Evolutionary conservation across 2,888 invertebrate genomes (phyloP), one percentile per base, ranked within the genome.

Genomic region (Pardosa pseudoannulata): DNA sequence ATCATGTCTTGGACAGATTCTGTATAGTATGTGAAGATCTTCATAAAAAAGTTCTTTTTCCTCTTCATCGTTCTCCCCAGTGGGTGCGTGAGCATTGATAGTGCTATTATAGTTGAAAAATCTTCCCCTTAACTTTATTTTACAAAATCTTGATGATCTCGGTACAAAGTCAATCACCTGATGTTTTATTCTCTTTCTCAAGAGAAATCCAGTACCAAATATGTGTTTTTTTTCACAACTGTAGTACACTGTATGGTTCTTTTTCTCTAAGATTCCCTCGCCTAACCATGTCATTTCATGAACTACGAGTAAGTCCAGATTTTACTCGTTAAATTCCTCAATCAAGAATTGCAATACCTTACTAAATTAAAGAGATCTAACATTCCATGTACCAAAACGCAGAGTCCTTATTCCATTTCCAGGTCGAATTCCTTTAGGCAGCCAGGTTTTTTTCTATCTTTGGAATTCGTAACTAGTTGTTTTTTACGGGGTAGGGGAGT

Each of bases 161-260:
- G 1, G 11, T 1, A 1, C 27, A 64, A 64, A 64, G 16, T 64
- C 64, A 1, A 6, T 64, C 27, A 64, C 64, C 28, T 13, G 27
- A 64, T 64, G 64, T 28, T 28, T 64, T 0, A 6, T 27, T 27
- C 19, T 64, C 50, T 64, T 64, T 13, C 64, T 64, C 27, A 29
- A 29, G 9, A 64, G 23, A 28, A 64, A 6, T 28, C 5, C 64
- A 64, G 64, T 64, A 36, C 74, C 64, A 74, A 28, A 74, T 62
- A 74, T n/a, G 27, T 62, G 64, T 27, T 64, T 74, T 71, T 5
- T 41, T 5, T 71, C 70, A 71, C 70, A 41, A 13, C 28, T 39
- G 27, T 41, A 70, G 39, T 1, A 70, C 0, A n/a, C n/a, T n/a
- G n/a, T n/a, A n/a, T n/a, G n/a, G n/a, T n/a, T n/a, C n/a, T n/a